Evolutionary conservation across 2,113 vertebrate genomes (phyloP).

Genomic region (Protobothrops flavoviridis): DNA sequence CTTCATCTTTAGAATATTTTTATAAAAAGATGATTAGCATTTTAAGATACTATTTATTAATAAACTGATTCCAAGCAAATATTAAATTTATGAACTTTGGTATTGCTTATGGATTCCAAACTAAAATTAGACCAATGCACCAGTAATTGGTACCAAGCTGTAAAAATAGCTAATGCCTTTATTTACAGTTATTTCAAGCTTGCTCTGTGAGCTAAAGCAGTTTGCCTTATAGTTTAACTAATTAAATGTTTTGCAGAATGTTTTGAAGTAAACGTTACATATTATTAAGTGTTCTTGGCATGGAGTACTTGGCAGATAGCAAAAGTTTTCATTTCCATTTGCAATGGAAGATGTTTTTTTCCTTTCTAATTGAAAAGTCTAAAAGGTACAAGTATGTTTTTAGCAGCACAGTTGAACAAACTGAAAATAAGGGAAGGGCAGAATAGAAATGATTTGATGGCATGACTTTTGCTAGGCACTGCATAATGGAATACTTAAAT

Average conservation of each 20-base stretch:
- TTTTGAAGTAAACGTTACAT: slow-evolving; percentile 28
- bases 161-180: background rate
- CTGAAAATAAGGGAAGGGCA: background rate
- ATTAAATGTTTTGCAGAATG: slow-evolving; percentile 12
- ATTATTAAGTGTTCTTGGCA: background rate
- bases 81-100: background rate
- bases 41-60: background rate
- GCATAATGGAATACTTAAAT: background rate
- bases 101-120: background rate
- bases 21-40: background rate
- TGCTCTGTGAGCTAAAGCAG: slow-evolving; percentile 24
- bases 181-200: slow-evolving; percentile 1
- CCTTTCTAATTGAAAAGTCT: background rate
- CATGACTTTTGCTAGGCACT: background rate
- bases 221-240: background rate
- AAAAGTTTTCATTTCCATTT: background rate
- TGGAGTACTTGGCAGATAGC: slow-evolving; percentile 16
- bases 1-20: background rate
- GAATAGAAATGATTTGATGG: background rate
- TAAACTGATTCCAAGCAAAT: background rate
- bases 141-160: background rate
- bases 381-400: background rate
- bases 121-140: background rate
- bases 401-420: background rate
- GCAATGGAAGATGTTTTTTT: slow-evolving; percentile 11